phyloP scores from a whole-genome alignment of 1,140 invertebrate genomes.

The Drusus annulatus region DNA sequence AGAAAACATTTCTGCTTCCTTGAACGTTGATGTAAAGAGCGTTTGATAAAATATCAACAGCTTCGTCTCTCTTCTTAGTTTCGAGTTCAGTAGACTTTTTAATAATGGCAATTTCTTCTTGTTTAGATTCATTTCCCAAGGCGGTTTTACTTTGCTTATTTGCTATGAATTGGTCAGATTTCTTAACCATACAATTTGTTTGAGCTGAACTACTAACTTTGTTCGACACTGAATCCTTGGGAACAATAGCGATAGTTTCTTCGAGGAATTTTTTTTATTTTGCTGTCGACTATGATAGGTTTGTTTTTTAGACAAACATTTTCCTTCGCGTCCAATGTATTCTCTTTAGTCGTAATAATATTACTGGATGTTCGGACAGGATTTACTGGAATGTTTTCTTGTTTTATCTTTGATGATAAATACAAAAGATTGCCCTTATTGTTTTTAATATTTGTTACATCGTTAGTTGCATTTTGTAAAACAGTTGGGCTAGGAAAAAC shows the following conservation, averaged over 20 bases:
- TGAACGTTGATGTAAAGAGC: slow-evolving; percentile 49
- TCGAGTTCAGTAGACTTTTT: not conserved
- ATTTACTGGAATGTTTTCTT: not conserved
- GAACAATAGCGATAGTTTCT: not conserved
- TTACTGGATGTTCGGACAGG: not conserved
- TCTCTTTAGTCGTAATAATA: slow-evolving; percentile 1
- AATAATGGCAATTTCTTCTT: not conserved
- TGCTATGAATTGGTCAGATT: slow-evolving; percentile 17
- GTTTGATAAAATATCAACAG: slow-evolving; percentile 6
- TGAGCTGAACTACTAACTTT: slow-evolving; percentile 56
- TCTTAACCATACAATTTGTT: slow-evolving; percentile 50
- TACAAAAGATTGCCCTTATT: not conserved
- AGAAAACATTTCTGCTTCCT: slow-evolving; percentile 34
- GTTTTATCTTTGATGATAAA: not conserved
- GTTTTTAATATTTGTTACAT: not conserved
- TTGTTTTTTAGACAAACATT: not conserved
- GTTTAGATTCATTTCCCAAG: not conserved
- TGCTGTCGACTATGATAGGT: not conserved
- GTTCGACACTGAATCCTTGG: slow-evolving; percentile 4
- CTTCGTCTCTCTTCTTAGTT: slow-evolving; percentile 13
- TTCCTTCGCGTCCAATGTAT: not conserved
- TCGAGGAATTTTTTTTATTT: not conserved
- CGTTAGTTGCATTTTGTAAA: not conserved
- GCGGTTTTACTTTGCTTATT: not conserved
- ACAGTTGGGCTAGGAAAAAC: not conserved